Percentiles rank a stretch among this genome's conserved stretches.
These are phyloP conservation scores for Chaetoderma sp. DNA, from an alignment of 2,888 invertebrate genomes.

Conservation along the genomic window DNA sequence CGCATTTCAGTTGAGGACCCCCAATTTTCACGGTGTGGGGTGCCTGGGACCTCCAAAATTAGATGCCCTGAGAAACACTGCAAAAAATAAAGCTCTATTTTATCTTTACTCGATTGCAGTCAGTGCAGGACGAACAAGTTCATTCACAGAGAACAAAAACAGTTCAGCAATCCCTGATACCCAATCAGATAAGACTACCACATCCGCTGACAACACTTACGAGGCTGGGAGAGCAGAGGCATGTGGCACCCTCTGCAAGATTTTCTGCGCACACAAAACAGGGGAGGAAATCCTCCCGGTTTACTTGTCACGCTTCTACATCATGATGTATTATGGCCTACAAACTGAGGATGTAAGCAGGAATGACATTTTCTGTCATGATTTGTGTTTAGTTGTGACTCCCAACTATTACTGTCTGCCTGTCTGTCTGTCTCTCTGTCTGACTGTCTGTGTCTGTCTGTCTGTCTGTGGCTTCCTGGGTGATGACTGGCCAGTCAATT, in stretches of 20 bases:
- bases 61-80: no score
- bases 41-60: no score
- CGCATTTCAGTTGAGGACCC: no score
- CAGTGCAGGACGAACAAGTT: constrained; percentile 62
- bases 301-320: constrained; percentile 93
- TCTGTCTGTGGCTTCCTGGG: no score
- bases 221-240: constrained; percentile 89
- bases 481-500: no score
- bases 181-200: constrained; percentile 39
- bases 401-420: background rate
- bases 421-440: background rate
- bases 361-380: background rate
- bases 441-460: no score
- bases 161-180: constrained; percentile 52
- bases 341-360: constrained; percentile 73
- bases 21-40: no score
- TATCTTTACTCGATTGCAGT: no score
- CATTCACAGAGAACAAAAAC: constrained; percentile 61
- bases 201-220: constrained; percentile 53
- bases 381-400: background rate
- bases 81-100: no score
- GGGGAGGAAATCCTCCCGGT: constrained; percentile 91
- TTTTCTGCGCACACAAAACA: constrained; percentile 95
- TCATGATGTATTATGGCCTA: constrained; percentile 89
- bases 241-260: constrained; percentile 92